Conservation (phyloP, 2,113 vertebrate genomes). For the Circaetus cinerascens region DNA sequence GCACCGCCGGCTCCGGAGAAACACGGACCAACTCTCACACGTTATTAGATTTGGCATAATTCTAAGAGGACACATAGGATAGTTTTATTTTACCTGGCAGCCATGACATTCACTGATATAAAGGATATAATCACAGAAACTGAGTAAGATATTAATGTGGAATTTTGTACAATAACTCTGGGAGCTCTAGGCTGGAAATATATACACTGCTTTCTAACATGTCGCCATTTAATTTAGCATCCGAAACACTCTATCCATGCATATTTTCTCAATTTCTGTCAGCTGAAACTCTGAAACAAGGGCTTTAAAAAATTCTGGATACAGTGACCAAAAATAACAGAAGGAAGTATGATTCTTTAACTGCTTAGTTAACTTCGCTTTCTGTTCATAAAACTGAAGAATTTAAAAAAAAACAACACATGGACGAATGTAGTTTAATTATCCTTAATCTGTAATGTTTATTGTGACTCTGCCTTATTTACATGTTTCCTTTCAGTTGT, state of each 20-base stretch:
- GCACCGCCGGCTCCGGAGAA: not conserved
- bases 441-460: not conserved
- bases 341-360: not conserved
- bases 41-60: slow-evolving; percentile 58
- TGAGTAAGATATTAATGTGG: slow-evolving; percentile 32
- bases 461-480: slow-evolving; percentile 15
- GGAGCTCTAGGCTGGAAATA: slow-evolving; percentile 25
- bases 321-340: not conserved
- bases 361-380: not conserved
- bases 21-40: not conserved
- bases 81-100: slow-evolving; percentile 64
- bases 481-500: slow-evolving; percentile 6
- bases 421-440: not conserved
- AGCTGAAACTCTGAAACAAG: not conserved
- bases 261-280: slow-evolving; percentile 43
- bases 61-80: slow-evolving; percentile 33
- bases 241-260: not conserved
- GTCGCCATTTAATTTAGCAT: slow-evolving; percentile 47
- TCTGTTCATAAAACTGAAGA: not conserved
- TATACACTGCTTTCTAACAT: not conserved
- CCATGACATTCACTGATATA: slow-evolving; percentile 59
- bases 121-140: slow-evolving; percentile 61
- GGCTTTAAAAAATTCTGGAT: not conserved
- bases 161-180: slow-evolving; percentile 29
- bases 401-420: not conserved